phyloP scores from a whole-genome alignment of 2,888 invertebrate genomes.

The Chironomus tentans region DNA sequence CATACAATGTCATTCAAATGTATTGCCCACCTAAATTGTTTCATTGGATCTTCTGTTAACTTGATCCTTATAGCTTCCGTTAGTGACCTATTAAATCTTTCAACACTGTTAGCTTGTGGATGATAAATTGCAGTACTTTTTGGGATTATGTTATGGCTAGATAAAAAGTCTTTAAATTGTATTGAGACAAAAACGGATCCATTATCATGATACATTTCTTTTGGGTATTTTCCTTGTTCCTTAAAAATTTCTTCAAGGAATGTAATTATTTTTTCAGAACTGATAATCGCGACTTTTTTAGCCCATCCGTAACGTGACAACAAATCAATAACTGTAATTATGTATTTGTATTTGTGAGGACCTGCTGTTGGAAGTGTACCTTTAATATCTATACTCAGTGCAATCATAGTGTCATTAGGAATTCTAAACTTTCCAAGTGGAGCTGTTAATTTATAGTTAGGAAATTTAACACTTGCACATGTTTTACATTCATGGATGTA shows the following conservation, averaged over 20 bases:
- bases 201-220: not conserved
- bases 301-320: not conserved
- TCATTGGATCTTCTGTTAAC: not conserved
- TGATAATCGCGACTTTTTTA: not conserved
- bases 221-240: not conserved
- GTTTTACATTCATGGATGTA: no score
- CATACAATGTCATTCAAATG: not conserved
- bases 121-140: not conserved
- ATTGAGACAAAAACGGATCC: not conserved
- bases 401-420: no score
- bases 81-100: not conserved
- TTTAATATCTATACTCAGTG: no score
- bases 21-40: not conserved
- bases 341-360: not conserved
- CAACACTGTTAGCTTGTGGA: not conserved
- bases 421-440: no score
- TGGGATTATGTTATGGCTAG: not conserved
- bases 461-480: no score
- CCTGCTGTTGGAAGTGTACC: not conserved
- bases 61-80: not conserved
- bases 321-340: not conserved
- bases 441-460: no score
- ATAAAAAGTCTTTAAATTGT: not conserved
- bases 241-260: not conserved
- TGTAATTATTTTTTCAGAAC: not conserved